Evolutionary conservation across 2,113 vertebrate species (phyloP), one percentile per base, ranked within the genome.

Genomic region (Tetraodon nigroviridis): DNA sequence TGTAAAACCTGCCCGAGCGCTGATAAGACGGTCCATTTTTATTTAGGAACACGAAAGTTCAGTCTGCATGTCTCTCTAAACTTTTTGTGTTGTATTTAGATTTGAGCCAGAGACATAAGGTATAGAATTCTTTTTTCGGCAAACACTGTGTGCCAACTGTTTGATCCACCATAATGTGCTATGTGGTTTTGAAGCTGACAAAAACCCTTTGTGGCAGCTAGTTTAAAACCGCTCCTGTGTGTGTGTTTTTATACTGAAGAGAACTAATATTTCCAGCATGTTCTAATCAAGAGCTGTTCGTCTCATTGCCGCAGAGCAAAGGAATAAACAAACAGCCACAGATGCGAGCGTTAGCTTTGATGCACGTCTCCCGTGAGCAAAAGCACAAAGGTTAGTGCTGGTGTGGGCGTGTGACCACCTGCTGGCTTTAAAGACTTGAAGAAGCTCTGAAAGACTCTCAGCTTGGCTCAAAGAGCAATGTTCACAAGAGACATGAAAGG

Each of bases 331-430:
- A 76, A 76, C 65, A 67, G 60, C 51, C 52, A 55, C 79, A 78
- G 79, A 83, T 79, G 66, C 51, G 65, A 55, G 67, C 27, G 50
- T 54, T 16, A 17, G 49, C 79, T 81, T 80, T 84, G 78, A 84
- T 83, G 74, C 62, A 44, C 17, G 61, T 70, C 69, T 79, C 61
- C 55, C 16, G 61, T 71, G 60, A 67, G 61, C 44, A 3, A 50
- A 32, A 50, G 50, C 52, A 55, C 59, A 67, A 24, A 60, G 62
- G 76, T 78, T 76, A 57, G 58, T 7, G 45, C 64, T 58, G 75
- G 71, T 19, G 70, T 82, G 79, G 79, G 77, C 56, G 73, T 64
- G 71, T 69, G 69, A 72, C 81, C 83, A 85, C 82, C 82, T 82
- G 84, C 84, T 78, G 84, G 69, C 61, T 84, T 73, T 65, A 78